These are phyloP conservation scores for Pangasianodon hypophthalmus DNA, from an alignment of 2,113 vertebrate genomes.

Conservation along the genomic window DNA sequence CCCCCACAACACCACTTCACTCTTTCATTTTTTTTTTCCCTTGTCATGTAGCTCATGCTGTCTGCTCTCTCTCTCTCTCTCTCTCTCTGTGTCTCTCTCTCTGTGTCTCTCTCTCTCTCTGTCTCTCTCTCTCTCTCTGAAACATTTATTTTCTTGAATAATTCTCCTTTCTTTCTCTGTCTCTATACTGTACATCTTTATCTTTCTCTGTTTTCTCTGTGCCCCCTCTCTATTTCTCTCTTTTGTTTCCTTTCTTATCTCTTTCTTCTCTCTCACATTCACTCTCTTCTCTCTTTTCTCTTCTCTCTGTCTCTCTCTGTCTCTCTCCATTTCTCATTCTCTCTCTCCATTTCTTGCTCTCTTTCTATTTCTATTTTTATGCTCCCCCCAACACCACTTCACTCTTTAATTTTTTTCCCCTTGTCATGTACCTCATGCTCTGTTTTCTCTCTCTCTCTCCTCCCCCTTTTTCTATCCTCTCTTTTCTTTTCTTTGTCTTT, in stretches of 20 bases:
- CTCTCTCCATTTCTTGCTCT: neutral
- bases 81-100: too few relatives aligned
- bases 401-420: too few relatives aligned
- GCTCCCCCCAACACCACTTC: too few relatives aligned
- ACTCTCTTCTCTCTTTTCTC: neutral
- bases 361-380: too few relatives aligned
- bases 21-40: neutral
- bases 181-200: neutral
- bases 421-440: too few relatives aligned
- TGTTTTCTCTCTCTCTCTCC: neutral
- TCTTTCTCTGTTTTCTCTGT: neutral
- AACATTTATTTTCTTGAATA: neutral
- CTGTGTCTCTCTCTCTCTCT: too few relatives aligned
- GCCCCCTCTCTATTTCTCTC: neutral
- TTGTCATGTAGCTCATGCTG: constrained; percentile 34
- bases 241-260: neutral
- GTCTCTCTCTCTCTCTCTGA: neutral
- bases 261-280: neutral
- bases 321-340: neutral
- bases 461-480: neutral
- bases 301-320: neutral
- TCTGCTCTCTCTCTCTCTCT: neutral
- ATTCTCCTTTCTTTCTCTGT: neutral
- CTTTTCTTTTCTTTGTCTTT: neutral
- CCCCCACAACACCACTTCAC: neutral